Evolutionary conservation across 2,888 invertebrate species (phyloP).

Genomic region (Heteromyza rotundicornis): DNA sequence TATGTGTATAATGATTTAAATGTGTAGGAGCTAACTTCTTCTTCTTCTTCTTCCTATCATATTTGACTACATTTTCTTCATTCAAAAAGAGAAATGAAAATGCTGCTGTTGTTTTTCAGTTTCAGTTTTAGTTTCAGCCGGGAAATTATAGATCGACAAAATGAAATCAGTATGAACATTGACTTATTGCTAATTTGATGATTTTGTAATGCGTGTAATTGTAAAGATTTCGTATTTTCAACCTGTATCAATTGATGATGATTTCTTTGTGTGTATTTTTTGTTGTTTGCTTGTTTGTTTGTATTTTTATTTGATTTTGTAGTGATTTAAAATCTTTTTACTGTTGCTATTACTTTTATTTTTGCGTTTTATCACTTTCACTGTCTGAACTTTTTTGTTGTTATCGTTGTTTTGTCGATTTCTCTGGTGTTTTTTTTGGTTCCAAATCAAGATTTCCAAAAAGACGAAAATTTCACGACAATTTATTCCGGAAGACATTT

Average conservation of each 20-base stretch:
- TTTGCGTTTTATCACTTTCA: constrained; percentile 29
- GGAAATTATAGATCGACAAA: too few relatives aligned
- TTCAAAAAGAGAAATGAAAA: constrained; percentile 24
- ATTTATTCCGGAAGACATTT: constrained; percentile 61
- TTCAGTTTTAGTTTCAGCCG: too few relatives aligned
- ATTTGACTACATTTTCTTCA: constrained; percentile 15
- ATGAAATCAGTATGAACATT: too few relatives aligned
- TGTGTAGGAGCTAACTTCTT: too few relatives aligned
- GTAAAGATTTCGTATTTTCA: constrained; percentile 26
- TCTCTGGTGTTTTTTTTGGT: constrained; percentile 58
- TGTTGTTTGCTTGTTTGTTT: constrained; percentile 23
- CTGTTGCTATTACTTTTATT: constrained; percentile 29
- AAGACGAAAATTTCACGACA: constrained; percentile 61
- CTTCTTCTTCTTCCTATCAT: constrained; percentile 14
- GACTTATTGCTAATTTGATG: too few relatives aligned
- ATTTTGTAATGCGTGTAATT: too few relatives aligned
- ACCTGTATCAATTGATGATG: constrained; percentile 26
- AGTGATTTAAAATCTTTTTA: constrained; percentile 36
- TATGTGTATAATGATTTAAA: too few relatives aligned
- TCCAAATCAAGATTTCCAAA: constrained; percentile 61
- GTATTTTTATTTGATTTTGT: constrained; percentile 33
- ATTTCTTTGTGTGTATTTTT: constrained; percentile 21
- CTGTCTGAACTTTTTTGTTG: constrained; percentile 6
- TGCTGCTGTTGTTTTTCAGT: too few relatives aligned
- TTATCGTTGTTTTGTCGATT: constrained; percentile 49